Percentiles rank a stretch among this genome's conserved stretches.
Evolutionary conservation across 2,113 vertebrate species (phyloP).

Genomic region (Ptychochromis oligacanthus): DNA sequence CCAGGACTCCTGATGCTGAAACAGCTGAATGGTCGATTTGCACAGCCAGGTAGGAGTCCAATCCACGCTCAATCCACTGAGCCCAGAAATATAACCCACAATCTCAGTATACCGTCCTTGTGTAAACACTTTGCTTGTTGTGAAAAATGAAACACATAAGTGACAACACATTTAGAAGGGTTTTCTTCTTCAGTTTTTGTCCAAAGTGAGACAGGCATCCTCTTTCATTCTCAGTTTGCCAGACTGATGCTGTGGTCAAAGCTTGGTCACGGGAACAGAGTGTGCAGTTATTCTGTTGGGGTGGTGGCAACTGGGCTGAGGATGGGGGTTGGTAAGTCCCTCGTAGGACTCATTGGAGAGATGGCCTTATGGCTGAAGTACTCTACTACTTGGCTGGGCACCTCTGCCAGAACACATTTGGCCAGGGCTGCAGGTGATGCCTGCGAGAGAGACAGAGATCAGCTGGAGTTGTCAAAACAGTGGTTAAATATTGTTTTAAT

Average conservation of each 20-base stretch:
- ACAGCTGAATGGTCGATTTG: slow-evolving; percentile 47
- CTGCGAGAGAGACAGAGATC: slow-evolving; percentile 75
- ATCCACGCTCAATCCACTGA: slow-evolving; percentile 24
- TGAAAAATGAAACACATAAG: slow-evolving; percentile 52
- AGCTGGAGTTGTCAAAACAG: slow-evolving; percentile 24
- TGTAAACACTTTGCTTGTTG: slow-evolving; percentile 66
- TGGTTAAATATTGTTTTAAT: slow-evolving; percentile 20
- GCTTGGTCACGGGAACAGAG: slow-evolving; percentile 13
- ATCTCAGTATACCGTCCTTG: slow-evolving; percentile 33
- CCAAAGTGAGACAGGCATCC: slow-evolving; percentile 35
- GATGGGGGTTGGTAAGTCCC: slow-evolving; percentile 74
- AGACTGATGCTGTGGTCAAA: slow-evolving; percentile 46
- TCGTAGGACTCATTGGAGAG: slow-evolving; percentile 80
- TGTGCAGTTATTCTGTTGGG: slow-evolving; percentile 75
- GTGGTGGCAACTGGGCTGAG: slow-evolving; percentile 79
- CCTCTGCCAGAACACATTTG: slow-evolving; percentile 93
- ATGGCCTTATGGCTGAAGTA: slow-evolving; percentile 93
- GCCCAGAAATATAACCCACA: slow-evolving; percentile 42
- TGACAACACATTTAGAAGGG: slow-evolving; percentile 51
- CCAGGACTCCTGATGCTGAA: slow-evolving; percentile 49
- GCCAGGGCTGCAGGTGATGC: slow-evolving; percentile 90
- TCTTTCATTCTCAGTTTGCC: slow-evolving; percentile 31
- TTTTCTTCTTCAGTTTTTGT: slow-evolving; percentile 48
- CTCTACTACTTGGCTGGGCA: slow-evolving; percentile 94
- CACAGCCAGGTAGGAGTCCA: slow-evolving; percentile 23